Conservation (phyloP, 1,140 invertebrate species). For the Ceratosolen fusciceps region DNA sequence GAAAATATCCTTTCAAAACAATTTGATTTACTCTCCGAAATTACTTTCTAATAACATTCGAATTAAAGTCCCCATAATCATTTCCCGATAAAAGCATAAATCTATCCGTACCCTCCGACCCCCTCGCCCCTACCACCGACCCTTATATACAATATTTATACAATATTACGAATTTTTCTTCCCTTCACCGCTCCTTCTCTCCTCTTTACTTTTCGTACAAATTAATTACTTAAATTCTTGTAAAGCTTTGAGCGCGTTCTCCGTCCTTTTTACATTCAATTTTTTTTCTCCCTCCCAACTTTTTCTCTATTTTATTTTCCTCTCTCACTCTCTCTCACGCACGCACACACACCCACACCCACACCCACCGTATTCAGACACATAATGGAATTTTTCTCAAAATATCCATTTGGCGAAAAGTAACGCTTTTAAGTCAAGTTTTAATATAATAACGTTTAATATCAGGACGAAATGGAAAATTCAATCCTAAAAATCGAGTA, state of each 20-base stretch:
- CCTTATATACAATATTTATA: too few relatives aligned
- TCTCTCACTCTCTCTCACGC: too few relatives aligned
- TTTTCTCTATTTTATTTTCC: not conserved
- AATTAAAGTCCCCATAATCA: not conserved
- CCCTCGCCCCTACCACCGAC: too few relatives aligned
- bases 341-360: too few relatives aligned
- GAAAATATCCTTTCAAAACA: constrained; percentile 41
- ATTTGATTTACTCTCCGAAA: constrained; percentile 25
- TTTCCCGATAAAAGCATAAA: not conserved
- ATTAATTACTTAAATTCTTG: too few relatives aligned
- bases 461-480: not conserved
- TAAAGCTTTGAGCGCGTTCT: too few relatives aligned
- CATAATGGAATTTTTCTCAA: not conserved
- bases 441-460: not conserved
- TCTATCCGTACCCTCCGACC: too few relatives aligned
- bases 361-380: not conserved
- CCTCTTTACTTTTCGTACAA: too few relatives aligned
- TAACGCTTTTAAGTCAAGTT: not conserved
- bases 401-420: not conserved
- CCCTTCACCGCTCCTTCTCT: too few relatives aligned
- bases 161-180: too few relatives aligned
- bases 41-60: constrained; percentile 25
- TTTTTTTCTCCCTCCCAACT: too few relatives aligned
- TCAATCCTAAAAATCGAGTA: not conserved
- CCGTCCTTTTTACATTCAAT: too few relatives aligned